A percentile compares a stretch with the other conserved stretches of the same genome.
phyloP scores from a whole-genome alignment of 2,888 invertebrate genomes.

The Polylopha cassiicola region DNA sequence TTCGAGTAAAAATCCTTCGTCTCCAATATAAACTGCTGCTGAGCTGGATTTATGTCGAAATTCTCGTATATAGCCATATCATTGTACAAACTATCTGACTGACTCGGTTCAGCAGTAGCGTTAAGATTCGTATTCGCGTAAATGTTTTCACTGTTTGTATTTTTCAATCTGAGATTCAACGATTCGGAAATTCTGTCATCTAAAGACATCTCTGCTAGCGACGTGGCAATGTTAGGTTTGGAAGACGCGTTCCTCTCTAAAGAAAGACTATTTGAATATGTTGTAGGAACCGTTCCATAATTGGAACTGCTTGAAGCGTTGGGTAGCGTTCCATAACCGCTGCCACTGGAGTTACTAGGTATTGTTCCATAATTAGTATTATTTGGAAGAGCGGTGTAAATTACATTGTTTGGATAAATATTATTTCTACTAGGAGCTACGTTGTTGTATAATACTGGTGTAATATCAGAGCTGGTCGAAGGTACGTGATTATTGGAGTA shows the following conservation, averaged over 20 bases:
- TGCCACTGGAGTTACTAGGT: conserved; percentile 2
- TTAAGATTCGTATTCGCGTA: conserved; percentile 45
- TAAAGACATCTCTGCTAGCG: conserved; percentile 58
- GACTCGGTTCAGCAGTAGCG: conserved; percentile 29
- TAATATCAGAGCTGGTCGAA: conserved; percentile 29
- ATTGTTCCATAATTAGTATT: conserved; percentile 8
- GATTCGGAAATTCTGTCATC: conserved; percentile 71
- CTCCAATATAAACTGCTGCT: conserved; percentile 60
- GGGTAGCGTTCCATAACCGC: not conserved
- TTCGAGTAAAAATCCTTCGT: conserved; percentile 69
- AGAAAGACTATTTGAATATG: conserved; percentile 42
- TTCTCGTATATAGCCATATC: conserved; percentile 60
- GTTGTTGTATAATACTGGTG: conserved; percentile 44
- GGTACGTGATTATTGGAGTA: conserved; percentile 39
- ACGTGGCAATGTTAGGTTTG: conserved; percentile 33
- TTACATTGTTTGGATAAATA: conserved; percentile 27
- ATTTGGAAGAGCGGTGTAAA: conserved; percentile 10
- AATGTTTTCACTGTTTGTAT: conserved; percentile 52
- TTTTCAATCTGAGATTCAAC: conserved; percentile 65
- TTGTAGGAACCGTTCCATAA: conserved; percentile 25
- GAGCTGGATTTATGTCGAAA: conserved; percentile 51
- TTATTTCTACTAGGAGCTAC: conserved; percentile 38
- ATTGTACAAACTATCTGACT: conserved; percentile 36
- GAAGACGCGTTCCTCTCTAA: conserved; percentile 37
- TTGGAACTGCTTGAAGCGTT: conserved; percentile 7